These are phyloP conservation scores for Cyprinodon brontotheroides DNA, from an alignment of 2,113 vertebrate genomes.

Conservation along the genomic window DNA sequence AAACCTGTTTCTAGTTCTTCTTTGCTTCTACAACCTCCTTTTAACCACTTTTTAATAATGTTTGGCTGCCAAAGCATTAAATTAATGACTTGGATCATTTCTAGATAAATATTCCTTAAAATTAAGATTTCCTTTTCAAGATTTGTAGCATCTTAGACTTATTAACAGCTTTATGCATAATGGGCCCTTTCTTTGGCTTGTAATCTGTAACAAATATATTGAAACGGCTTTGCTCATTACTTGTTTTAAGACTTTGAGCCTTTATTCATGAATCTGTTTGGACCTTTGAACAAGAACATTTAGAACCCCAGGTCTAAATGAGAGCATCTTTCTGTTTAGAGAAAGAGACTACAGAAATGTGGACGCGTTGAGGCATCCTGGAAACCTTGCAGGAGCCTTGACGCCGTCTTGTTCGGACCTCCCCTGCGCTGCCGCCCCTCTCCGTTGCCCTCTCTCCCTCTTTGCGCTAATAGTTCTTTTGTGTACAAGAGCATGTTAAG, in stretches of 20 bases:
- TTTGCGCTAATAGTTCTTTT: constrained; percentile 85
- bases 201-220: neutral
- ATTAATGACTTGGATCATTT: neutral
- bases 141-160: too few species aligned
- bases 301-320: neutral
- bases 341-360: neutral
- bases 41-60: too few species aligned
- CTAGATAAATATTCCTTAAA: too few species aligned
- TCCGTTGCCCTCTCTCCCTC: constrained; percentile 65
- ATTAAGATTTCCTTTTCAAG: too few species aligned
- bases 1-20: neutral
- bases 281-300: neutral
- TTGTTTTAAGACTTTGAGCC: neutral
- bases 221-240: neutral
- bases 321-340: neutral
- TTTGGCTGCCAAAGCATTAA: neutral
- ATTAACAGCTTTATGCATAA: neutral
- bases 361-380: constrained; percentile 38
- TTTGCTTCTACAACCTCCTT: too few species aligned
- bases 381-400: constrained; percentile 61
- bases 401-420: constrained; percentile 59
- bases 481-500: constrained; percentile 83
- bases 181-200: too few species aligned
- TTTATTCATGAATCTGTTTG: neutral
- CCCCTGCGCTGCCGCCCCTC: constrained; percentile 65